Evolutionary conservation across 1,140 invertebrate species (phyloP), one percentile per base, ranked within the genome.

Genomic region (Anastrepha ludens): DNA sequence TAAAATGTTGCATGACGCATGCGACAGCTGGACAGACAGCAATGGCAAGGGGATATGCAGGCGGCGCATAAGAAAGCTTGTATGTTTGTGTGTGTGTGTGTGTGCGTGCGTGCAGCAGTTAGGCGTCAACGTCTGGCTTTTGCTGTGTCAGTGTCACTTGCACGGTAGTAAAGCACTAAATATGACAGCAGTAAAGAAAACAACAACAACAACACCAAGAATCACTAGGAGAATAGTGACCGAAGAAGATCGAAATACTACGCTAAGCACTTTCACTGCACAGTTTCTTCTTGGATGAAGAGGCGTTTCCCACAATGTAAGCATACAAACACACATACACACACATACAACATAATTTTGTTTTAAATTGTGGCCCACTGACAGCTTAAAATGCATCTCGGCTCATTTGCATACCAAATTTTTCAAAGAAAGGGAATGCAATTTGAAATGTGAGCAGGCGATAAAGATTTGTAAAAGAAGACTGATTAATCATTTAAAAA

Each of bases 1-100:
- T 17, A 81, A 81, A 81, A 8, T 81, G 55, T 81, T 81, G 74
- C 47, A 50, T 81, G 74, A 81, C 74, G 74, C 74, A 81, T 81
- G 9, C 74, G 74, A 81, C 47, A 58, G 74, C 74, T 81, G 74
- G 17, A 20, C 9, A 55, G 15, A n/a, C 47, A 29, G 29, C 5
- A 47, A 58, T 1, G 50, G 5, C 50, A 15, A 44, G 41, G 2
- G 20, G 29, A 29, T 1, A 29, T 4, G n/a, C 47, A 1, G 9
- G 20, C 2, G n/a, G 47, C 47, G 44, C n/a, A 20, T 81, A 55
- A 11, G 47, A 81, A 81, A 81, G 47, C 67, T 74, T 44, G 29
- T 74, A 74, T 44, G 29, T 29, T 29, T 29, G 29, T 29, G 29
- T 29, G 29, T 29, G 29, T 29, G 29, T 29, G 29, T 29, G 29